These are phyloP conservation scores for Ellobius talpinus DNA, from an alignment of 2,113 vertebrate genomes.

Conservation along the genomic window DNA sequence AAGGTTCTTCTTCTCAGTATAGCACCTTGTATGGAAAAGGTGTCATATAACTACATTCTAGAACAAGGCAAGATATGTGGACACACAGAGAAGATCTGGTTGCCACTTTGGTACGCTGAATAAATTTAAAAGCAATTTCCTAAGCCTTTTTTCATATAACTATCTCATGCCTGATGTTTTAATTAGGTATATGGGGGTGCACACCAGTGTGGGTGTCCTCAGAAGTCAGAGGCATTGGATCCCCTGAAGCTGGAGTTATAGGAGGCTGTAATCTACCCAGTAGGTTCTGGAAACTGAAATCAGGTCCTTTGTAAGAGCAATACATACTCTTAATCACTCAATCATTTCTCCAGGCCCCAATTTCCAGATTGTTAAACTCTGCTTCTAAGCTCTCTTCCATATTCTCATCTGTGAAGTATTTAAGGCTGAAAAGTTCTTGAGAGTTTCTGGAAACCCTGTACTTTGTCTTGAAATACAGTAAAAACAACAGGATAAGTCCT, in stretches of 20 bases:
- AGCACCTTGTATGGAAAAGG: neutral
- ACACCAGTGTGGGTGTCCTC: neutral
- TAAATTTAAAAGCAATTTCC: constrained; percentile 38
- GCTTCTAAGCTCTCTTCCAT: constrained; percentile 22
- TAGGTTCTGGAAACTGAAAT: neutral
- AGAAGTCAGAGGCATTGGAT: neutral
- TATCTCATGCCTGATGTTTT: neutral
- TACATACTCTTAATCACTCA: neutral
- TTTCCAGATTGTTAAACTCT: neutral
- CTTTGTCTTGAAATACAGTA: neutral
- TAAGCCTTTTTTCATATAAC: neutral
- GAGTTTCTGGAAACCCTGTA: neutral
- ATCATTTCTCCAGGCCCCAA: neutral
- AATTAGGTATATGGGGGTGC: neutral
- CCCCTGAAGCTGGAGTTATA: neutral
- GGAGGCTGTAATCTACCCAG: neutral
- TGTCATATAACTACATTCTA: neutral
- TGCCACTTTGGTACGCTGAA: constrained; percentile 15
- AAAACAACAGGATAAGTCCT: neutral
- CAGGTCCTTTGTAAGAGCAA: neutral
- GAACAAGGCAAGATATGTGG: neutral
- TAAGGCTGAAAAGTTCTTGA: neutral
- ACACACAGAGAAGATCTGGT: neutral
- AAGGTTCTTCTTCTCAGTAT: neutral
- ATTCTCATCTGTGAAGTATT: constrained; percentile 32